Evolutionary conservation across 2,797 vertebrate species (phyloP).

Genomic region (Acropternis orthonyx): DNA sequence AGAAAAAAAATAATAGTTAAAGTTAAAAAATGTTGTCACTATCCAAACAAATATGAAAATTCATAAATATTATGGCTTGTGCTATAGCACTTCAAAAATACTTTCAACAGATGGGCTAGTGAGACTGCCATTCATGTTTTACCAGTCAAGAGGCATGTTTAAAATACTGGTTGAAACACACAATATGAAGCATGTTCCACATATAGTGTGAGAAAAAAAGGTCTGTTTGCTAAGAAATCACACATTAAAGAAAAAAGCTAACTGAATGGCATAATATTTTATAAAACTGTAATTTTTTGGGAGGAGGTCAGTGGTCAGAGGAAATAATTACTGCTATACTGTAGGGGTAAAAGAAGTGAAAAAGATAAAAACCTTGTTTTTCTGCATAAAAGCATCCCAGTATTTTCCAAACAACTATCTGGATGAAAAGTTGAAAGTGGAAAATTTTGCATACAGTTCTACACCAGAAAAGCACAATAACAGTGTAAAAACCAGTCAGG

Average conservation of each 20-base stretch:
- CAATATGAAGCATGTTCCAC: background rate
- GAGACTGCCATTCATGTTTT: background rate
- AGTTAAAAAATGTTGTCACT: conserved; percentile 5
- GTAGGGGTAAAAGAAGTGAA: background rate
- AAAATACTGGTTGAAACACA: conserved; percentile 15
- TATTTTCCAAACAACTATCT: background rate
- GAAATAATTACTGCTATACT: background rate
- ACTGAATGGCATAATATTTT: background rate
- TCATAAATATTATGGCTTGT: conserved; percentile 43
- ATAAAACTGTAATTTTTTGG: background rate
- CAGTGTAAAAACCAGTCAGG: background rate
- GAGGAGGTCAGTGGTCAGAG: background rate
- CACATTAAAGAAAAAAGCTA: background rate
- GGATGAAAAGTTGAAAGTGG: background rate
- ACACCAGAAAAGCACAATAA: background rate
- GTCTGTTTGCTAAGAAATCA: background rate
- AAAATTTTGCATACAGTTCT: background rate
- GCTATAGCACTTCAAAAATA: conserved; percentile 28
- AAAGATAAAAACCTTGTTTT: background rate
- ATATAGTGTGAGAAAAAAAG: background rate
- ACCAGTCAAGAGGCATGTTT: conserved; percentile 8
- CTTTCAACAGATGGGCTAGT: conserved; percentile 45
- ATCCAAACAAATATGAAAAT: background rate
- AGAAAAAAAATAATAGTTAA: background rate
- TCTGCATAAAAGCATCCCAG: background rate